Percentiles rank a stretch among this genome's conserved stretches.
Evolutionary conservation across 2,888 invertebrate species (phyloP).

Genomic region (Alsophila aescularia): DNA sequence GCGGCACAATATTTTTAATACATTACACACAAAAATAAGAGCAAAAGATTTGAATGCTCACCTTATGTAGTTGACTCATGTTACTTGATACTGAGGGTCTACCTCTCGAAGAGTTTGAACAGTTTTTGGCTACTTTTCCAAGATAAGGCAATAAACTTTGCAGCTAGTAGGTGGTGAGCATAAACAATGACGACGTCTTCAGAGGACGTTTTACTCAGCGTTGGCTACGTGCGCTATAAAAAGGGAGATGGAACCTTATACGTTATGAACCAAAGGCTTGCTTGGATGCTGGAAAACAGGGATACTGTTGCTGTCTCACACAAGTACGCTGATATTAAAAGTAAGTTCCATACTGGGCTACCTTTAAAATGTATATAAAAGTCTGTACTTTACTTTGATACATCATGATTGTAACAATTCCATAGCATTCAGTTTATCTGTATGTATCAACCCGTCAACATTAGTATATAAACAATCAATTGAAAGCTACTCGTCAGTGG

Average conservation of each 20-base stretch:
- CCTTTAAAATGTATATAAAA: neutral
- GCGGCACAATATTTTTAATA: constrained; percentile 19
- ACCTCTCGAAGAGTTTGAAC: constrained; percentile 39
- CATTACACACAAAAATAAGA: constrained; percentile 7
- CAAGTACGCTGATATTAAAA: constrained; percentile 97
- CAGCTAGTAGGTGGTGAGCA: constrained; percentile 10
- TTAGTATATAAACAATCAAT: no score
- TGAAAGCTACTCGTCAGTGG: no score
- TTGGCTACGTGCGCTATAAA: constrained; percentile 96
- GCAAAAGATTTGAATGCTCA: constrained; percentile 2
- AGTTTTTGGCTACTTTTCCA: constrained; percentile 41
- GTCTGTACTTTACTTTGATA: neutral
- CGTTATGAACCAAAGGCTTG: constrained; percentile 97
- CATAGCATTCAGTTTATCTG: neutral
- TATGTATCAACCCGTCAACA: no score
- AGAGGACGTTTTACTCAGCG: constrained; percentile 97
- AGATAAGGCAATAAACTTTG: constrained; percentile 22
- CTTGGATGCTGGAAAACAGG: constrained; percentile 97
- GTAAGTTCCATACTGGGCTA: constrained; percentile 79
- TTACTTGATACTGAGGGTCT: constrained; percentile 18
- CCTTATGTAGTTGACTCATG: constrained; percentile 9
- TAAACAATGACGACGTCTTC: constrained; percentile 92
- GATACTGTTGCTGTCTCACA: constrained; percentile 97
- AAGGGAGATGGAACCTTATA: constrained; percentile 98
- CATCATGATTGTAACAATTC: neutral